A percentile compares a stretch with the other conserved stretches of the same genome.
Conservation (phyloP, 1,140 invertebrate species). For the Megalonaias nervosa region DNA sequence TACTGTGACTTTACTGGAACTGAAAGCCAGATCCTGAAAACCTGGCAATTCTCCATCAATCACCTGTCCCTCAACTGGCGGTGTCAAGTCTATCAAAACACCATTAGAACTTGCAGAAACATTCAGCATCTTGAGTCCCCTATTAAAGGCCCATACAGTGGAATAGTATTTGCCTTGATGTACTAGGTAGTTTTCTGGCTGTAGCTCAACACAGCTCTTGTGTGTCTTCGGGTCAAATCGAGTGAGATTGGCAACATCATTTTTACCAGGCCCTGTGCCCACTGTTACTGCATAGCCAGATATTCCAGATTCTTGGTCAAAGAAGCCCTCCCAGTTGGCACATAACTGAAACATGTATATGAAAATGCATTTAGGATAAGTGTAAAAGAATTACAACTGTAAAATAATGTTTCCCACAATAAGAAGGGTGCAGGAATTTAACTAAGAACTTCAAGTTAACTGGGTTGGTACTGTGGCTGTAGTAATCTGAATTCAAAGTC, state of each 20-base stretch:
- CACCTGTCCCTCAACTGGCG: conserved; percentile 30
- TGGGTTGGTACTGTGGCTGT: too few species aligned
- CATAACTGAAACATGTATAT: conserved; percentile 28
- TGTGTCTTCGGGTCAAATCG: not conserved
- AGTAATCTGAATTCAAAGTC: too few species aligned
- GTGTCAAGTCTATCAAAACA: conserved; percentile 41
- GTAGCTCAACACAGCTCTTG: conserved; percentile 5
- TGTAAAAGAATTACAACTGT: too few species aligned
- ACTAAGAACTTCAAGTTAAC: too few species aligned
- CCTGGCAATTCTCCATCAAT: conserved; percentile 23
- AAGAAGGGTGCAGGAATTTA: too few species aligned
- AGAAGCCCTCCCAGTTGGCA: conserved; percentile 47
- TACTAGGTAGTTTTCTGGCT: conserved; percentile 12
- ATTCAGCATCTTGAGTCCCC: conserved; percentile 20
- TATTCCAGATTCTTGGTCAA: conserved; percentile 45
- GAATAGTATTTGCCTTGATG: conserved; percentile 27
- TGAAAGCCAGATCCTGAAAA: conserved; percentile 31
- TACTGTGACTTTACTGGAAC: conserved; percentile 18
- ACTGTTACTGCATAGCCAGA: conserved; percentile 29
- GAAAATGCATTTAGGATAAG: too few species aligned
- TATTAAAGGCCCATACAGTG: conserved; percentile 29
- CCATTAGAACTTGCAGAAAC: conserved; percentile 23
- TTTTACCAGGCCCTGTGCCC: conserved; percentile 11
- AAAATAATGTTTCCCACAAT: too few species aligned
- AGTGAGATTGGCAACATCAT: conserved; percentile 11